Evolutionary conservation across 1,140 invertebrate genomes (phyloP).

Genomic region (Parasteatoda tepidariorum): DNA sequence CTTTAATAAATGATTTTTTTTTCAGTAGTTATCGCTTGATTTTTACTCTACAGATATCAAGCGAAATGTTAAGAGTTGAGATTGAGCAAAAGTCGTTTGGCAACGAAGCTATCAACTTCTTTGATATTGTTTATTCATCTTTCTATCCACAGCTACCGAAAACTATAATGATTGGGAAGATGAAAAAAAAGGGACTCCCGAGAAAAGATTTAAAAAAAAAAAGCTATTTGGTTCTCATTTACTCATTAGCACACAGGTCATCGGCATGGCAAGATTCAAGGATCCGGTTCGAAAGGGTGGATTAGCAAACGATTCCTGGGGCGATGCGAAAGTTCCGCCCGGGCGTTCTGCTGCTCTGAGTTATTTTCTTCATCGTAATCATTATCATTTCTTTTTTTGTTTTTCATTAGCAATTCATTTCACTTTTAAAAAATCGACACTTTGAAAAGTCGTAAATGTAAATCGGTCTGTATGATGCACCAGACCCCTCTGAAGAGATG

Average conservation of each 20-base stretch:
- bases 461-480: too few species aligned
- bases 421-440: too few species aligned
- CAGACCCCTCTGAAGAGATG: too few species aligned
- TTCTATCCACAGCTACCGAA: slow-evolving; percentile 11
- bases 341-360: slow-evolving; percentile 30
- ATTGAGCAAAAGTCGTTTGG: too few species aligned
- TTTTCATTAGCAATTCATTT: too few species aligned
- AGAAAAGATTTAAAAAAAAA: background rate
- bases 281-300: slow-evolving; percentile 54
- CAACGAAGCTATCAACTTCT: background rate
- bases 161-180: slow-evolving; percentile 5
- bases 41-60: too few species aligned
- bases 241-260: slow-evolving; percentile 30
- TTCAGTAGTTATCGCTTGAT: too few species aligned
- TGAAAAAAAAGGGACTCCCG: too few species aligned
- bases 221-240: slow-evolving; percentile 24
- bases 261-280: slow-evolving; percentile 6
- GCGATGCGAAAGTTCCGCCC: slow-evolving; percentile 42
- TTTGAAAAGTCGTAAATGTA: too few species aligned
- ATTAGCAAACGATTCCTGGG: slow-evolving; percentile 37
- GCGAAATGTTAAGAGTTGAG: too few species aligned
- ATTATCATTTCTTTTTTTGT: background rate
- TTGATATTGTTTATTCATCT: slow-evolving; percentile 15
- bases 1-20: too few species aligned
- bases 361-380: background rate